Evolutionary conservation across 1,140 invertebrate genomes (phyloP).

Genomic region (Hesperophylax magnus): DNA sequence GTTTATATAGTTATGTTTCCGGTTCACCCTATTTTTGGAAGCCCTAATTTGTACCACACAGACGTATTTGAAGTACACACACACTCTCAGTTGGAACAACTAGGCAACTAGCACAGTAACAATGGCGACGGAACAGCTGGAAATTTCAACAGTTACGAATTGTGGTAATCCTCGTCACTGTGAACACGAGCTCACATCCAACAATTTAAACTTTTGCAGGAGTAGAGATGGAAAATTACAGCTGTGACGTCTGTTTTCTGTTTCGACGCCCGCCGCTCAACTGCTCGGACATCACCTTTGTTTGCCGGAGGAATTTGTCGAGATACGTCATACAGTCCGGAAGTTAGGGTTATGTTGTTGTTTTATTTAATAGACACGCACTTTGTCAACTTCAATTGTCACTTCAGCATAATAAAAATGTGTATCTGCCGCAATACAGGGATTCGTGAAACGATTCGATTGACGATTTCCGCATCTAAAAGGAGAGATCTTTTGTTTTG

Average conservation of each 20-base stretch:
- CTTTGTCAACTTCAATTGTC: too few relatives aligned
- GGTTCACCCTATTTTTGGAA: too few relatives aligned
- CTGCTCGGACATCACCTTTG: neutral
- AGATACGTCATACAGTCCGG: neutral
- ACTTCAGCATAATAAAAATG: too few relatives aligned
- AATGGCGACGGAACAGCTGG: slow-evolving; percentile 1
- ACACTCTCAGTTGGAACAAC: neutral
- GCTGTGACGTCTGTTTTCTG: slow-evolving; percentile 14
- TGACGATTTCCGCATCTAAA: too few relatives aligned
- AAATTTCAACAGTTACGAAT: slow-evolving; percentile 29
- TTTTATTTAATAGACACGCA: too few relatives aligned
- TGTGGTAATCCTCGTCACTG: slow-evolving; percentile 25
- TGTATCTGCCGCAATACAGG: too few relatives aligned
- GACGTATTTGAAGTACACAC: too few relatives aligned
- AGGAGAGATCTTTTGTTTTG: too few relatives aligned
- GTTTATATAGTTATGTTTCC: too few relatives aligned
- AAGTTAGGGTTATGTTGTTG: neutral
- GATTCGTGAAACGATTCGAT: too few relatives aligned
- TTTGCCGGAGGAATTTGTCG: neutral
- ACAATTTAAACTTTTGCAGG: slow-evolving; percentile 27
- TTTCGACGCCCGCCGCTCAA: neutral
- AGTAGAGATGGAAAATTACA: slow-evolving; percentile 26
- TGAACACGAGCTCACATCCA: slow-evolving; percentile 27
- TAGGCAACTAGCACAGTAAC: neutral
- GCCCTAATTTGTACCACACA: too few relatives aligned